A percentile compares a stretch with the other conserved stretches of the same genome.
phyloP scores from a whole-genome alignment of 2,888 invertebrate species.

The Protophormia terraenovae region DNA sequence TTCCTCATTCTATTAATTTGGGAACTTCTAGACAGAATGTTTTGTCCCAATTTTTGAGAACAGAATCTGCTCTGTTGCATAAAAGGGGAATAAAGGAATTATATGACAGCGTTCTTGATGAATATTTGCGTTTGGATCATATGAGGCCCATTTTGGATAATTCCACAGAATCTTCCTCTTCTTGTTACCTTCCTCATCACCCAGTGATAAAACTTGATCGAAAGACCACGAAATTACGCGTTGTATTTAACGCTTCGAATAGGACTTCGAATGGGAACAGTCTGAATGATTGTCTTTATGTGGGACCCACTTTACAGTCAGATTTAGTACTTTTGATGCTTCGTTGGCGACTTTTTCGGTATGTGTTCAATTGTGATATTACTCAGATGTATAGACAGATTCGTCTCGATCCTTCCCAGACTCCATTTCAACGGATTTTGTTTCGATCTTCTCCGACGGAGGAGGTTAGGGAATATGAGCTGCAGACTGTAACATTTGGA shows the following conservation, averaged over 20 bases:
- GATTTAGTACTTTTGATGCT: not conserved
- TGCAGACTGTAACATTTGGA: too few species aligned
- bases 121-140: not conserved
- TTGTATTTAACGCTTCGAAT: too few species aligned
- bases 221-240: too few species aligned
- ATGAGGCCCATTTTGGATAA: not conserved
- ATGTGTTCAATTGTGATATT: not conserved
- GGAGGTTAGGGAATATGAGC: too few species aligned
- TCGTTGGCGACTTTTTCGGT: not conserved
- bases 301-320: not conserved
- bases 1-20: too few species aligned
- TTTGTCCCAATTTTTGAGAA: not conserved
- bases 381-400: not conserved
- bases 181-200: too few species aligned
- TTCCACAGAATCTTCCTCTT: too few species aligned
- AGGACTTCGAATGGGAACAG: too few species aligned
- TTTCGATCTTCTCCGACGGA: not conserved
- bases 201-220: too few species aligned
- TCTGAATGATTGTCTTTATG: too few species aligned
- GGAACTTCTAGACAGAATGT: not conserved
- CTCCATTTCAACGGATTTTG: not conserved
- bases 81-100: not conserved
- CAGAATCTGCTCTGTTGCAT: not conserved
- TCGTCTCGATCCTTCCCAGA: not conserved
- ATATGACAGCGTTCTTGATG: not conserved